Evolutionary conservation across 2,888 invertebrate genomes (phyloP).

Genomic region (Stratiomys singularior): DNA sequence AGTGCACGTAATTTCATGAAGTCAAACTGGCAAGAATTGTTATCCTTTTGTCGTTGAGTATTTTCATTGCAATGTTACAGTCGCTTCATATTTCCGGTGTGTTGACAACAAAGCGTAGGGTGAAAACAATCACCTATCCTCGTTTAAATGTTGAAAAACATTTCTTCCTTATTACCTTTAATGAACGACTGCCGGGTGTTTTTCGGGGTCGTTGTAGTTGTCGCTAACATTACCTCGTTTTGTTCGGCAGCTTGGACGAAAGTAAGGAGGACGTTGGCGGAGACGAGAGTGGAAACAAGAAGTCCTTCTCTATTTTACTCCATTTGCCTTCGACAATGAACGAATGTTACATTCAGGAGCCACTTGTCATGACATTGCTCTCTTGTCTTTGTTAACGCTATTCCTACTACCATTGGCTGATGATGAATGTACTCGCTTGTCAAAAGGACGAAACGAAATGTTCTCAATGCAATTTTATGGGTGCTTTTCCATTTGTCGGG

Average conservation of each 20-base stretch:
- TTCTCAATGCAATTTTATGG: too few relatives aligned
- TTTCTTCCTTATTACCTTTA: constrained; percentile 35
- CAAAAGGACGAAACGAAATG: too few relatives aligned
- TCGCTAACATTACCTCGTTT: background rate
- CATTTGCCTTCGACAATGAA: constrained; percentile 1
- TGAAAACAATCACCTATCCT: background rate
- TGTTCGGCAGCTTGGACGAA: too few relatives aligned
- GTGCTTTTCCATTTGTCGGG: too few relatives aligned
- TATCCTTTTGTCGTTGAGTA: background rate
- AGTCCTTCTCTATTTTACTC: background rate
- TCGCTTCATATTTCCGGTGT: background rate
- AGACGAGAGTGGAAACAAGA: too few relatives aligned
- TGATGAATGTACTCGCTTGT: too few relatives aligned
- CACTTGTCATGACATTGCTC: constrained; percentile 26
- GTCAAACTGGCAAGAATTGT: background rate
- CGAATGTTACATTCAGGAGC: constrained; percentile 17
- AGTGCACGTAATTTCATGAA: constrained; percentile 8
- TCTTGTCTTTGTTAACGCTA: background rate
- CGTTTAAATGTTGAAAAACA: constrained; percentile 6
- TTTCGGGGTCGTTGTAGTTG: background rate
- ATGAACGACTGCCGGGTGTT: constrained; percentile 3
- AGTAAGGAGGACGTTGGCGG: too few relatives aligned
- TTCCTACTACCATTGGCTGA: too few relatives aligned
- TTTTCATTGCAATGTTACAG: background rate
- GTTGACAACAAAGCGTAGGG: background rate